Base-by-base conservation (phyloP, 2,797 vertebrate genomes). In the Taenioides sp. region DNA sequence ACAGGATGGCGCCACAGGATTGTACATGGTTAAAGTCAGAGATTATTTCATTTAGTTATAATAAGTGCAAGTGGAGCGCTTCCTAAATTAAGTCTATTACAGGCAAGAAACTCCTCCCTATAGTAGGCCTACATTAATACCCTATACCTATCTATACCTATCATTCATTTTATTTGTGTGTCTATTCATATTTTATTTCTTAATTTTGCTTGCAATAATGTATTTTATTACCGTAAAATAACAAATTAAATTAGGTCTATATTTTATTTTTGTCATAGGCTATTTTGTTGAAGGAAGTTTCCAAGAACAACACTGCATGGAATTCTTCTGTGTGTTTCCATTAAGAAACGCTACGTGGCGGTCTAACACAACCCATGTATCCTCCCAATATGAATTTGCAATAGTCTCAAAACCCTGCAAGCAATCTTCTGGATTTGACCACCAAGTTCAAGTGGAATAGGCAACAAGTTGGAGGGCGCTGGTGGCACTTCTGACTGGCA, bases 1-100 rank as follows among this genome's bases (percentile, higher is more conserved):
- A 88, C 85, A 78, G 87, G 92, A 87, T 92, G 93, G 89, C 88
- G 59, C 60, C 67, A 88, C 52, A 92, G 86, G 91, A 94, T 86
- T 37, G 11, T 59, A 59, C 57, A 59, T 27, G 78, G 7, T 74
- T 70, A 70, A 65, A 18, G 2, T 1, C 67, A 17, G 25, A 4
- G 69, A 63, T 65, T 7, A 12, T 5, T 22, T 57, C 11, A 23
- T 57, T 57, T 55, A n/a, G 11, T 23, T 11, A 55, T 55, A 55
- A 12, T 55, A 57, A 23, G 11, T 4, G 11, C 52, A n/a, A 54
- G 9, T 23, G 11, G 22, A 25, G 22, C 14, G 11, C 22, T 23
- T 3, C 22, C 22, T 57, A 12, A 37, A 9, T 23, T 5, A 23
- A 23, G 4, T 5, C 22, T 14, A 12, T 57, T 11, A 23, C 1